Evolutionary conservation across 37 sponge, comb jelly and placozoan species (phyloP).

Genomic region (Halichondria panicea): DNA sequence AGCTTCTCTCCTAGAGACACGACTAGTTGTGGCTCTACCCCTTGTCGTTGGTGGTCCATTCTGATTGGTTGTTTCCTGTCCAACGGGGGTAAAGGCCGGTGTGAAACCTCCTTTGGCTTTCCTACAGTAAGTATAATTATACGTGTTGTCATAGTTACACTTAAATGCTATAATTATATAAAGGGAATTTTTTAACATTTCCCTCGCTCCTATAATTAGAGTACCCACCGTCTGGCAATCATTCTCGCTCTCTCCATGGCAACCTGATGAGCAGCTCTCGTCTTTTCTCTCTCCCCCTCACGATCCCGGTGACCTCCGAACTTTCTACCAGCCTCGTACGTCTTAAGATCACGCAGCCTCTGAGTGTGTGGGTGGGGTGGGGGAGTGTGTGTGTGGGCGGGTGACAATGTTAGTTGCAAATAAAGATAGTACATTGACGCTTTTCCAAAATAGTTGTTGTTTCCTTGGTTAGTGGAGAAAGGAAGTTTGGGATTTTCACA

Average conservation of each 20-base stretch:
- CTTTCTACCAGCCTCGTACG: constrained; percentile 65
- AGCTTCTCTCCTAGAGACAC: background rate
- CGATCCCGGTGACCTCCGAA: constrained; percentile 50
- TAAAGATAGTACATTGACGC: no score
- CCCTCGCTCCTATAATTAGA: background rate
- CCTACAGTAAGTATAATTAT: background rate
- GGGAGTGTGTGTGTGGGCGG: no score
- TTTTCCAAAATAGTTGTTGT: no score
- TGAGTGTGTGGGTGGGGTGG: no score
- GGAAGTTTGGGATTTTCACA: no score
- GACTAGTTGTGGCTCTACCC: no score
- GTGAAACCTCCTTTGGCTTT: constrained; percentile 4
- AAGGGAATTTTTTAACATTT: background rate
- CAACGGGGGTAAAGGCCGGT: constrained; percentile 58
- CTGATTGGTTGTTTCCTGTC: constrained; percentile 1
- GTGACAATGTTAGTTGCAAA: no score
- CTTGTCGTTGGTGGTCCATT: background rate
- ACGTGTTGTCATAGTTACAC: background rate
- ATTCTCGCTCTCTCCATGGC: constrained; percentile 68
- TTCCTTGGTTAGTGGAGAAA: no score
- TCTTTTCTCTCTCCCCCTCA: constrained; percentile 58
- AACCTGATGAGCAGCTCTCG: constrained; percentile 30
- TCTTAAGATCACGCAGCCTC: constrained; percentile 66
- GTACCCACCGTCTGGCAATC: constrained; percentile 1
- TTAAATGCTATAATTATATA: background rate